A percentile compares a stretch with the other conserved stretches of the same genome.
phyloP scores from a whole-genome alignment of 2,113 vertebrate genomes.

The Herpetotheres cachinnans region DNA sequence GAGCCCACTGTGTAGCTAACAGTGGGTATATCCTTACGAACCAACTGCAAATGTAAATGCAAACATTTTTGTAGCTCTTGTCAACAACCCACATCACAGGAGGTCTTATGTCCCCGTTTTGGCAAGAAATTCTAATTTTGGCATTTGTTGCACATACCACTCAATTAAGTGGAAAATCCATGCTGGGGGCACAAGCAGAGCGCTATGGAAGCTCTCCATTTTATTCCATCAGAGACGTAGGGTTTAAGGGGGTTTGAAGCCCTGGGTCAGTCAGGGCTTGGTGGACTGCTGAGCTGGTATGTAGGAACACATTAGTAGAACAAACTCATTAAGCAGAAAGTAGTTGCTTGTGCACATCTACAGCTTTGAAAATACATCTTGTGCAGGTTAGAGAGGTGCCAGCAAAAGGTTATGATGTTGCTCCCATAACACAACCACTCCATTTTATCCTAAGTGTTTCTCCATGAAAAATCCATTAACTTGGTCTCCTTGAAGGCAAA shows the following conservation, averaged over 20 bases:
- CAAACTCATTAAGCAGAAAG: neutral
- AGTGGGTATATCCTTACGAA: neutral
- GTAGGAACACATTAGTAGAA: neutral
- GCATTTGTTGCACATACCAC: neutral
- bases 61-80: conserved; percentile 35
- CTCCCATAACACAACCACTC: neutral
- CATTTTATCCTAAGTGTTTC: neutral
- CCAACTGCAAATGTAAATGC: neutral
- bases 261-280: neutral
- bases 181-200: neutral
- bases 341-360: neutral
- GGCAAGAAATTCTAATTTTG: conserved; percentile 19
- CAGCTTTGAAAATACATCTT: conserved; percentile 12
- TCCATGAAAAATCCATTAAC: neutral
- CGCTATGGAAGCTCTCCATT: neutral
- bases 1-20: neutral
- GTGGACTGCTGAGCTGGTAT: conserved; percentile 27
- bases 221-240: neutral
- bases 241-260: neutral
- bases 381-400: neutral
- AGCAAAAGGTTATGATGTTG: neutral
- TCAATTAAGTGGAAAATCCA: conserved; percentile 26
- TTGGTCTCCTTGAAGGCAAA: neutral
- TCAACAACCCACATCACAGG: neutral
- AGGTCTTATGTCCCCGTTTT: neutral